phyloP scores from a whole-genome alignment of 2,888 invertebrate genomes.

The Scaptomyza flava region DNA sequence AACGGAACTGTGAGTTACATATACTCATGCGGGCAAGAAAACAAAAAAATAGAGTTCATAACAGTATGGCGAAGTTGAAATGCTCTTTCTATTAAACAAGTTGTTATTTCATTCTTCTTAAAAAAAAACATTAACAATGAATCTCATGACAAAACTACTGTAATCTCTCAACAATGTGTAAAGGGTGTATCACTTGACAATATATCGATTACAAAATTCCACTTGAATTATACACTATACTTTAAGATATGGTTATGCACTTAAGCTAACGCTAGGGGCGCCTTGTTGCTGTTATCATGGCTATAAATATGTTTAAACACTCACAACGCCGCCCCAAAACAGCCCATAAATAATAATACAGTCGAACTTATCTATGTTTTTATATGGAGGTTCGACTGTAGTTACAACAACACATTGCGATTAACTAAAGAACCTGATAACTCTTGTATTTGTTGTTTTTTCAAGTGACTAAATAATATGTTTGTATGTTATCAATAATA shows the following conservation, averaged over 20 bases:
- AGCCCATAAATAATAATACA: slow-evolving; percentile 54
- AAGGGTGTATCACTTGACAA: slow-evolving; percentile 10
- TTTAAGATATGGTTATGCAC: slow-evolving; percentile 28
- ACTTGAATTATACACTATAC: slow-evolving; percentile 1
- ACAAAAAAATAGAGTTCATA: neutral
- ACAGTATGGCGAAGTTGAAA: neutral
- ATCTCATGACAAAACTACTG: neutral
- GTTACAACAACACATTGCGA: slow-evolving; percentile 11
- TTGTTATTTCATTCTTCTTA: too few relatives aligned
- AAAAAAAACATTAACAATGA: too few relatives aligned
- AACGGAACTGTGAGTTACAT: slow-evolving; percentile 24
- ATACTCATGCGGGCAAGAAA: slow-evolving; percentile 14
- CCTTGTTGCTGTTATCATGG: slow-evolving; percentile 48
- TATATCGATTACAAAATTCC: slow-evolving; percentile 6
- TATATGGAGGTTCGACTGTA: too few relatives aligned
- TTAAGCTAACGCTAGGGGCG: slow-evolving; percentile 22
- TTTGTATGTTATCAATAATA: too few relatives aligned
- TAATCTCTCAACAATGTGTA: neutral
- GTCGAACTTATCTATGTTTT: neutral
- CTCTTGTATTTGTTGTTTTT: neutral
- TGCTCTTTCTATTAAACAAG: neutral
- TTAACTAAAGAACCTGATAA: slow-evolving; percentile 50
- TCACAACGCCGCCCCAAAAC: slow-evolving; percentile 37
- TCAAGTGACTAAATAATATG: slow-evolving; percentile 28
- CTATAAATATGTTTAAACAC: slow-evolving; percentile 64